Evolutionary conservation across 2,797 vertebrate species (phyloP), one percentile per base, ranked within the genome.

Genomic region (Mormyrus hasselquistii): DNA sequence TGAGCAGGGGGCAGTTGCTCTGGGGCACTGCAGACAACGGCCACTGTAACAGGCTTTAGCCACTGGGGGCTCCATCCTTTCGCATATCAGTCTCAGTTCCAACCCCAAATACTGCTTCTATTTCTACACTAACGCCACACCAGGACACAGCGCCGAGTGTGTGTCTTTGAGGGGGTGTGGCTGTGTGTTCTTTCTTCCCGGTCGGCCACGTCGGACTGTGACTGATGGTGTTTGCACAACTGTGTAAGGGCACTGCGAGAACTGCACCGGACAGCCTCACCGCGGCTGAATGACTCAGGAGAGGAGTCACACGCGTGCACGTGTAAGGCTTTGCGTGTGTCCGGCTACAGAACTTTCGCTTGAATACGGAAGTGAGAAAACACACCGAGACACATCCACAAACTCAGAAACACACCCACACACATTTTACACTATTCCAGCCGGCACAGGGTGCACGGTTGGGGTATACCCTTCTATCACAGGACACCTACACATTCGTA

Each of bases 181-280:
- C 38, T 84, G 53, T 29, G 79, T 29, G 22, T 38, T 84, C 41
- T 9, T 86, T 55, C 52, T 86, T 86, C 84, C 84, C 52, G 10
- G 76, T 19, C 1, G 44, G 88, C 49, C 6, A 6, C n/a, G 52
- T 3, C 8, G 50, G 79, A 88, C 89, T 86, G 34, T 90, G 87
- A 90, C 89, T 90, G 87, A 90, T 90, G 59, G 79, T 86, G n/a
- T 89, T 84, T 90, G 69, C 76, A 65, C 86, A 90, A 88, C 90
- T 90, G 88, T 84, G 88, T 83, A n/a, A 83, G 76, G 22, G 44
- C 76, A 10, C 76, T 2, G 44, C 38, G 41, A 49, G 41, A 5
- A 82, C 76, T 38, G 62, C 65, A 34, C 2, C 9, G 22, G 22
- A 34, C 4, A 34, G 2, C 9, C 12, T 69, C 22, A 4, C 9